Evolutionary conservation across 2,113 vertebrate species (phyloP), one percentile per base, ranked within the genome.

Genomic region (Mystacornis crossleyi): DNA sequence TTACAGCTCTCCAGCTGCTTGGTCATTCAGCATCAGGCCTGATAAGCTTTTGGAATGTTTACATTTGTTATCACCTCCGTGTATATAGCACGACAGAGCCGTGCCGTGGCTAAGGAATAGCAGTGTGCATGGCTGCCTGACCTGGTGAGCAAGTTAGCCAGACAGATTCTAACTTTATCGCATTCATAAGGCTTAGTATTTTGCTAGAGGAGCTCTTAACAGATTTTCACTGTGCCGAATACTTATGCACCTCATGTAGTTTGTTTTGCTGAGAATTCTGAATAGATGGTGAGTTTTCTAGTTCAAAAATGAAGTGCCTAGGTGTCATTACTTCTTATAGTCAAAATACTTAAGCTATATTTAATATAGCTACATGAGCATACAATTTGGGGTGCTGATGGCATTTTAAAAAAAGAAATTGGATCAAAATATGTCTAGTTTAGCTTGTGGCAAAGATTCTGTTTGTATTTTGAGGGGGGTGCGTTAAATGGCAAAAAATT

Each of bases 1-100:
- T 96, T 97, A 90, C 85, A 89, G 57, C 65, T 69, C 81, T 72
- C 70, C 81, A 94, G 62, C 83, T 96, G 90, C 89, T 73, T 89
- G 95, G n/a, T 90, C 92, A 43, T 81, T 91, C 86, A 79, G 50
- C 10, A 1, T 86, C 73, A 81, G 74, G 55, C 84, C 66, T 43
- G 91, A 95, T 97, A 94, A 95, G 79, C 72, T 42, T 74, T 45
- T 8, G 6, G 75, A 81, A 57, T 92, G 80, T 60, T 92, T 89
- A 47, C 92, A 74, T 89, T 61, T 92, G 45, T 91, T 95, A 90
- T 90, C 91, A 55, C 33, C 50, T 90, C 55, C 0, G 2, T 88
- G 91, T 7, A 2, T 73, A 17, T 62, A 72, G 75, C 57, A 13
- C 6, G 31, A 47, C 43, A 42, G 62, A 90, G 58, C 62, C 17